A percentile compares a stretch with the other conserved stretches of the same genome.
phyloP scores from a whole-genome alignment of 2,797 vertebrate species.

The Pygocentrus nattereri region DNA sequence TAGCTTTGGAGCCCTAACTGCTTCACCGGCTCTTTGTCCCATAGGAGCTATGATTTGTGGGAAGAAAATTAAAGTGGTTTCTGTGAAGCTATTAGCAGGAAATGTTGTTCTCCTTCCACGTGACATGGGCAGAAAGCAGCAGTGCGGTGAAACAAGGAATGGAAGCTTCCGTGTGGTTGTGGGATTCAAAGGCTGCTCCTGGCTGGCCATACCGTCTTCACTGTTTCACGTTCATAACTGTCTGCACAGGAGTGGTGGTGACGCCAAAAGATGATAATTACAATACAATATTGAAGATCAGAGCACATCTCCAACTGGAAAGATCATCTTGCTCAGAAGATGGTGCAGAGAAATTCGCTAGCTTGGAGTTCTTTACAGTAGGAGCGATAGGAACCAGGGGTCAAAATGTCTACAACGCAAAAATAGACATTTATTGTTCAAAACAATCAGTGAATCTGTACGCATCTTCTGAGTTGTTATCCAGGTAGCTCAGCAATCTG shows the following conservation, averaged over 20 bases:
- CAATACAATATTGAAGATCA: not conserved
- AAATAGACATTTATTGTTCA: too few species aligned
- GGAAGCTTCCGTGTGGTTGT: not conserved
- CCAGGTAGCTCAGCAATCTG: not conserved
- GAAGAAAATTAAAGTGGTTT: slow-evolving; percentile 15
- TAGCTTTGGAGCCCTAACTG: not conserved
- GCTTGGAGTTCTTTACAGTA: too few species aligned
- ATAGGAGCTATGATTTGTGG: slow-evolving; percentile 30
- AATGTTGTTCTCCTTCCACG: slow-evolving; percentile 8
- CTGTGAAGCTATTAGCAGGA: slow-evolving; percentile 25
- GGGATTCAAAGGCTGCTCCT: not conserved
- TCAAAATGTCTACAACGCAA: too few species aligned
- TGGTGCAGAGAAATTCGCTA: too few species aligned
- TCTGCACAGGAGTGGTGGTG: not conserved
- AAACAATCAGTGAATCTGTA: too few species aligned
- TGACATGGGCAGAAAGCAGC: not conserved
- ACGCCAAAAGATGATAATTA: not conserved
- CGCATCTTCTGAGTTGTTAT: too few species aligned
- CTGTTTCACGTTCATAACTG: not conserved
- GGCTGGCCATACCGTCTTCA: not conserved
- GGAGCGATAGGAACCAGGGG: too few species aligned
- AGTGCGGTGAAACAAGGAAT: not conserved
- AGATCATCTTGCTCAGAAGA: too few species aligned
- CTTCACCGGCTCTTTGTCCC: not conserved
- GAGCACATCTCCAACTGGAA: not conserved